A percentile compares a stretch with the other conserved stretches of the same genome.
Evolutionary conservation across 2,113 vertebrate genomes (phyloP).

Genomic region (Diadophis punctatus): DNA sequence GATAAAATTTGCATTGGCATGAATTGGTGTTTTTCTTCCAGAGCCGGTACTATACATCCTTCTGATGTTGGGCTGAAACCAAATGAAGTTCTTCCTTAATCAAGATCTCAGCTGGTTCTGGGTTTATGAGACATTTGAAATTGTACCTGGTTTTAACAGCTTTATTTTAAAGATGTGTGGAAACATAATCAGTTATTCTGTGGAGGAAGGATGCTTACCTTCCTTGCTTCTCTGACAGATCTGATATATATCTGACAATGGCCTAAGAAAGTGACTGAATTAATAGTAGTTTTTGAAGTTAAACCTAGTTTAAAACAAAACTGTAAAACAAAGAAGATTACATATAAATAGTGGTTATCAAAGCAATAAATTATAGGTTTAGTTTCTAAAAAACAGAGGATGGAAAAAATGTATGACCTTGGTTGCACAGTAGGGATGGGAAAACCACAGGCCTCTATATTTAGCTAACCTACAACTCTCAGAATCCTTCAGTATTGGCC

Average conservation of each 20-base stretch:
- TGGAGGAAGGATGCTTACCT: background rate
- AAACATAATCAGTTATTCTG: background rate
- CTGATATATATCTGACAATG: background rate
- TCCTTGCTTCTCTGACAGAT: background rate
- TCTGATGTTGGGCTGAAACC: background rate
- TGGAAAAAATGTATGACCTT: background rate
- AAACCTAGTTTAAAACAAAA: background rate
- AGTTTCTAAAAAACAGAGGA: background rate
- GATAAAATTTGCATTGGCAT: background rate
- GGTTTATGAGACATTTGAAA: background rate
- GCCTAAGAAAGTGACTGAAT: background rate
- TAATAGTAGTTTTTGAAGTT: background rate
- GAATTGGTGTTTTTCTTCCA: background rate
- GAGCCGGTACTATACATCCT: background rate
- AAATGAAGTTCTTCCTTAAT: background rate
- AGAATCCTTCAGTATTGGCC: background rate
- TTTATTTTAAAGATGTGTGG: background rate
- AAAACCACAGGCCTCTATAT: background rate
- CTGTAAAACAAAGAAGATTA: background rate
- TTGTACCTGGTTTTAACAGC: background rate
- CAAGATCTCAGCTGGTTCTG: background rate
- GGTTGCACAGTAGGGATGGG: background rate
- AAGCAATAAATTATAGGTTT: background rate
- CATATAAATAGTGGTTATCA: background rate
- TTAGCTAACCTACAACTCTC: background rate